phyloP scores from a whole-genome alignment of 37 sponge, comb jelly and placozoan species.

The Tethya wilhelma region DNA sequence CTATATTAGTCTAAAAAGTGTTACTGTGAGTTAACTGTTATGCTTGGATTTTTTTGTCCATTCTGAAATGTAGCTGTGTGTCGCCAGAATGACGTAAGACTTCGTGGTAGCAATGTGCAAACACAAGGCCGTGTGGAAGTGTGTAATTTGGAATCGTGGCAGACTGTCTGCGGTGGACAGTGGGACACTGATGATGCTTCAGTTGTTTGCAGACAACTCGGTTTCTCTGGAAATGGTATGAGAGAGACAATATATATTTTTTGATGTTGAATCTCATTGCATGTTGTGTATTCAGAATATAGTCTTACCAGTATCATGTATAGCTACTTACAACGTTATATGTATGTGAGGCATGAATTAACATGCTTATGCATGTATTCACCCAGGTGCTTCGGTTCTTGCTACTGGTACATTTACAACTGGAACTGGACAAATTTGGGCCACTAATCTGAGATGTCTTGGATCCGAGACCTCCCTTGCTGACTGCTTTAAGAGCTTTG shows the following conservation, averaged over 20 bases:
- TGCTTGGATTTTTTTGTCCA: not conserved
- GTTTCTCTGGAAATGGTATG: conserved; percentile 41
- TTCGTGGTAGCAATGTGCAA: not conserved
- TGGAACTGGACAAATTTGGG: too few species aligned
- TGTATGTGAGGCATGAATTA: too few species aligned
- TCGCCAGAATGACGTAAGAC: conserved; percentile 5
- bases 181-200: conserved; percentile 33
- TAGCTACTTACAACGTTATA: too few species aligned
- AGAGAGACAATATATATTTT: not conserved
- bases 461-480: too few species aligned
- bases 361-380: too few species aligned
- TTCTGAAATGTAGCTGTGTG: conserved; percentile 10
- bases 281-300: too few species aligned
- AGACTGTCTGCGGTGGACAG: conserved; percentile 27
- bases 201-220: conserved; percentile 37
- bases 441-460: too few species aligned
- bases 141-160: conserved; percentile 12
- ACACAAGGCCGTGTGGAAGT: conserved; percentile 41
- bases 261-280: not conserved
- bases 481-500: too few species aligned
- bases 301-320: too few species aligned
- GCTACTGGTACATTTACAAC: too few species aligned
- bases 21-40: not conserved
- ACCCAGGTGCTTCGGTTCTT: too few species aligned
- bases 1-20: too few species aligned